Base-by-base conservation (phyloP, 2,888 invertebrate genomes). In the Diplazon laetatorius region DNA sequence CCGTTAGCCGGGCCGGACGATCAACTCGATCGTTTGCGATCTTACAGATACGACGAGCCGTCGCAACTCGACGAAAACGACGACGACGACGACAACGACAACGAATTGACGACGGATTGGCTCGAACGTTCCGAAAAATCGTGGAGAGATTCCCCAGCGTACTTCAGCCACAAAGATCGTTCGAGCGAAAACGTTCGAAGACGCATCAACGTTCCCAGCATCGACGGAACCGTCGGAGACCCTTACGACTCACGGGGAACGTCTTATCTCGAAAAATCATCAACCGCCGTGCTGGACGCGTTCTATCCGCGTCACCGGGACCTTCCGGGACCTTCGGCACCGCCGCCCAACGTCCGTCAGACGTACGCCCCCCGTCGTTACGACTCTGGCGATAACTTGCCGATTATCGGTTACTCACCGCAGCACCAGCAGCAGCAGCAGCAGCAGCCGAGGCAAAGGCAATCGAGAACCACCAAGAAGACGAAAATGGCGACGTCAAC, bases 31-130 rank as follows among this genome's bases (percentile, higher is more conserved):
- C 57, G 63, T 63, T 25, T 69, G 2, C 50, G 42, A 22, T 60
- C 69, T n/a, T 73, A 73, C 44, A 48, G 73, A 59, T 85, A 85
- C 82, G 81, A 86, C 3, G 66, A 69, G 30, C 35, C 65, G n/a
- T n/a, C n/a, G n/a, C n/a, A n/a, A n/a, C n/a, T n/a, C 30, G 80
- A 78, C 74, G 46, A 82, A 69, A 39, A 82, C 66, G 66, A 60
- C 66, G 50, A 74, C 30, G 66, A 60, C 30, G 80, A 78, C 74
- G 46, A 82, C 69, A 39, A 82, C 66, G 66, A 60, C 66, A 42
- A 74, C 30, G 66, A 60, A 16, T 57, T 25, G 25, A 60, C 73
- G 66, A 74, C 42, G 20, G 37, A 73, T 30, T 71, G 70, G 70
- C 70, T 71, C n/a, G 60, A 42, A 3, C 50, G 25, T 8, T 37